Base-by-base conservation (phyloP, 1,140 invertebrate species). In the Euschistus heros region DNA sequence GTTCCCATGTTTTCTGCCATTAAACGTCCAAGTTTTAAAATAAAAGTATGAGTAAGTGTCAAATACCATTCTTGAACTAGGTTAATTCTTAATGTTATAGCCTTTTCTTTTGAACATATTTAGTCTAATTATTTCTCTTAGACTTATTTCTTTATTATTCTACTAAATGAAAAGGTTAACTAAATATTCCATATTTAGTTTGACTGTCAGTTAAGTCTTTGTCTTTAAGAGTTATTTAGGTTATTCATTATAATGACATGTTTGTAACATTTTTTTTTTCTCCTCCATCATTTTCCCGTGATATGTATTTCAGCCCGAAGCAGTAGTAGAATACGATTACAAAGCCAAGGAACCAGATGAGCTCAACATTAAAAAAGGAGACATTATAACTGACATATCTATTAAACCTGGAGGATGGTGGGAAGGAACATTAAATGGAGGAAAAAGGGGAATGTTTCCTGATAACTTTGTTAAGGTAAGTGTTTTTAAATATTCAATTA, bases 391-490 rank as follows among this genome's bases (percentile, higher is more conserved):
- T 67, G 83, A 86, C 68, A 88, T 92, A 54, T 84, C 89, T 68
- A 83, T 86, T 62, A 86, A 92, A 72, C 82, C 88, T 57, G 94
- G 89, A 33, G 95, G 95, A 63, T 98, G 96, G 96, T 98, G 92
- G 91, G 87, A 95, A 78, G 96, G 96, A 6, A 91, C 87, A n/a
- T 76, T 76, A 20, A 90, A 90, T 57, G 77, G 77, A 26, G 90
- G 91, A 55, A 84, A 88, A 71, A 86, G 86, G 64, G 96, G 96
- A 71, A 91, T 97, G 87, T 99, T 99, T 79, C 96, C 96, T 14
- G 92, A 95, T 75, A 97, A 96, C 78, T 98, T 95, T 80, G 94
- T 97, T 6, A 88, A 87, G 74, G 80, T 91, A 68, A 72, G 68
- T 66, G 6, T 22, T 20, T 30, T 30, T 30, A 4, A 30, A 30